phyloP scores from a whole-genome alignment of 2,888 invertebrate species.

The Hydrotaea diabolus region DNA sequence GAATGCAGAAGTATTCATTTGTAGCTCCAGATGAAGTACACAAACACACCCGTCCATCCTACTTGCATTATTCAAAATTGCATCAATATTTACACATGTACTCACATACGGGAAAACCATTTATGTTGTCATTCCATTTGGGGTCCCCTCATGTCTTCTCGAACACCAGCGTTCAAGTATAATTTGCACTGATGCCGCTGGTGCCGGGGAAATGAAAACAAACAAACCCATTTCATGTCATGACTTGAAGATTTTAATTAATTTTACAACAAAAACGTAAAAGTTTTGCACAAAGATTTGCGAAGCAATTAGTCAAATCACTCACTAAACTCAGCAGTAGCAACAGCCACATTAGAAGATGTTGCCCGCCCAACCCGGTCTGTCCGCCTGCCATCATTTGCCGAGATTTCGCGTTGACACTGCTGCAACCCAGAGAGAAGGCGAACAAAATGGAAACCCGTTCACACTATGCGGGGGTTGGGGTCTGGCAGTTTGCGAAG shows the following conservation, averaged over 20 bases:
- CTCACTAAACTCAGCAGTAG: conserved; percentile 62
- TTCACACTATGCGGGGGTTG: conserved; percentile 30
- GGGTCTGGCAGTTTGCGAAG: background rate
- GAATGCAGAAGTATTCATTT: too few relatives aligned
- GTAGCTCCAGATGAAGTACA: too few relatives aligned
- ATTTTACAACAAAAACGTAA: conserved; percentile 61
- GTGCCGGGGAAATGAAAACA: conserved; percentile 19
- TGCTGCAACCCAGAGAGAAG: background rate
- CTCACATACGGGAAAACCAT: conserved; percentile 8
- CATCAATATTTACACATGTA: background rate
- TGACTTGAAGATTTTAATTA: conserved; percentile 68
- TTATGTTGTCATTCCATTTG: conserved; percentile 44
- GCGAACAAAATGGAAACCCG: background rate
- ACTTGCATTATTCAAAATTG: background rate
- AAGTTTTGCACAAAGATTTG: conserved; percentile 61
- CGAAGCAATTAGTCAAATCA: conserved; percentile 67
- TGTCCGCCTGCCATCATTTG: background rate
- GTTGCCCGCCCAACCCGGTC: background rate
- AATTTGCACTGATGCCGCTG: background rate
- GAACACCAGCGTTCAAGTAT: conserved; percentile 37
- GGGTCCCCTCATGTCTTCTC: background rate
- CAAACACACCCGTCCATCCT: too few relatives aligned
- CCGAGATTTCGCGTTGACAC: background rate
- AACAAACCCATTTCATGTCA: conserved; percentile 66
- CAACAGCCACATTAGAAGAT: conserved; percentile 33